Evolutionary conservation across 2,888 invertebrate genomes (phyloP).

Genomic region (Limnephilus marmoratus): DNA sequence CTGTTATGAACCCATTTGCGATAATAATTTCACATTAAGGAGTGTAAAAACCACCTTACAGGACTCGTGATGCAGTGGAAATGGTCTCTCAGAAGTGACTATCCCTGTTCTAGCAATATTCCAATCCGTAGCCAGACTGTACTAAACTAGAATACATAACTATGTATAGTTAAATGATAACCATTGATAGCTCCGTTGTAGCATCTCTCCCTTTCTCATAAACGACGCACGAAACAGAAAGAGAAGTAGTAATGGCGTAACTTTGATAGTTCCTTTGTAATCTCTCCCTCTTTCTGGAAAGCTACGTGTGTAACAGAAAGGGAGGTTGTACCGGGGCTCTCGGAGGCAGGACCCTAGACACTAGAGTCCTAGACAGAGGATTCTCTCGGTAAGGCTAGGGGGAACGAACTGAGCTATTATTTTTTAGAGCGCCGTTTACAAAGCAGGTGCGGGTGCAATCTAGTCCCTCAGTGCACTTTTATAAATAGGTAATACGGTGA

Average conservation of each 20-base stretch:
- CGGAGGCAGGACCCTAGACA: neutral
- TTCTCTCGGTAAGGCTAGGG: neutral
- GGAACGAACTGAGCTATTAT: slow-evolving; percentile 41
- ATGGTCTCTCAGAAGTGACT: neutral
- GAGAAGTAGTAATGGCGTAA: neutral
- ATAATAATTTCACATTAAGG: neutral
- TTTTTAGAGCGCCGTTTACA: slow-evolving; percentile 25
- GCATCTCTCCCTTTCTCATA: neutral
- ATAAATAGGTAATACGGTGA: slow-evolving; percentile 11
- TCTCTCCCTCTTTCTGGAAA: neutral
- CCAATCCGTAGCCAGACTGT: neutral
- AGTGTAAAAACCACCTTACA: neutral
- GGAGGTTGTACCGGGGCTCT: neutral
- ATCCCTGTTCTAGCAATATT: neutral
- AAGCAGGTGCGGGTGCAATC: slow-evolving; percentile 27
- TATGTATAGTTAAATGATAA: neutral
- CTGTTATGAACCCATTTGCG: neutral
- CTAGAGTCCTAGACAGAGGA: neutral
- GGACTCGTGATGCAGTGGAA: neutral
- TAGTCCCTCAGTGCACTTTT: slow-evolving; percentile 2
- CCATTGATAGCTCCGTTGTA: neutral
- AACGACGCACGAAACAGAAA: neutral
- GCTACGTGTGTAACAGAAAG: neutral
- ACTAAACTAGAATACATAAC: neutral
- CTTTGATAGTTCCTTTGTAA: neutral